Conservation (phyloP, 2,797 vertebrate species). For the Amphiprion clarkii region DNA sequence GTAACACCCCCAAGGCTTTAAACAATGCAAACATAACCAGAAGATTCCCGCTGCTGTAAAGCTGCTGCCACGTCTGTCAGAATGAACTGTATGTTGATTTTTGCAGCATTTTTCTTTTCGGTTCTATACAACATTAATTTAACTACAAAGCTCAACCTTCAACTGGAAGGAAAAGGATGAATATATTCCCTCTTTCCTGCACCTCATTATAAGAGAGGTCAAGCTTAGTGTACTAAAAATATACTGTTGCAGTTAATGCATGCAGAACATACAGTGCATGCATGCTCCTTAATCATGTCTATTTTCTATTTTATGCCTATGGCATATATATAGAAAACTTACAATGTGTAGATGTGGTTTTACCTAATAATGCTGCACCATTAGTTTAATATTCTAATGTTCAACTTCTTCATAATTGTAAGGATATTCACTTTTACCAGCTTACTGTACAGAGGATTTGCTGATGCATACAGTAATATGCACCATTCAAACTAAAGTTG, state of each 20-base stretch:
- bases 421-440: not conserved
- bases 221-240: constrained; percentile 19
- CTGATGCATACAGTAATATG: not conserved
- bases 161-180: constrained; percentile 10
- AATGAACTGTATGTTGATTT: constrained; percentile 14
- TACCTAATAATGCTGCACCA: no score
- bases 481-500: constrained; percentile 22
- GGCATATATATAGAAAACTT: no score
- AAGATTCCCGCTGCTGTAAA: constrained; percentile 5
- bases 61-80: not conserved
- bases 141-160: constrained; percentile 12
- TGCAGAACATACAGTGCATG: no score
- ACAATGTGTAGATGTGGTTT: no score
- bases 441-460: constrained; percentile 4
- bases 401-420: not conserved
- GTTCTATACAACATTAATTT: constrained; percentile 6
- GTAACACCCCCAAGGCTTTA: not conserved
- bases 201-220: constrained; percentile 14
- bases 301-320: no score
- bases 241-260: constrained; percentile 1
- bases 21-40: constrained; percentile 20
- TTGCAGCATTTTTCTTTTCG: not conserved
- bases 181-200: constrained; percentile 11
- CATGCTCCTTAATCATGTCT: no score
- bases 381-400: no score